Conservation (phyloP, 1,140 invertebrate genomes). For the Dermatophagoides farinae region DNA sequence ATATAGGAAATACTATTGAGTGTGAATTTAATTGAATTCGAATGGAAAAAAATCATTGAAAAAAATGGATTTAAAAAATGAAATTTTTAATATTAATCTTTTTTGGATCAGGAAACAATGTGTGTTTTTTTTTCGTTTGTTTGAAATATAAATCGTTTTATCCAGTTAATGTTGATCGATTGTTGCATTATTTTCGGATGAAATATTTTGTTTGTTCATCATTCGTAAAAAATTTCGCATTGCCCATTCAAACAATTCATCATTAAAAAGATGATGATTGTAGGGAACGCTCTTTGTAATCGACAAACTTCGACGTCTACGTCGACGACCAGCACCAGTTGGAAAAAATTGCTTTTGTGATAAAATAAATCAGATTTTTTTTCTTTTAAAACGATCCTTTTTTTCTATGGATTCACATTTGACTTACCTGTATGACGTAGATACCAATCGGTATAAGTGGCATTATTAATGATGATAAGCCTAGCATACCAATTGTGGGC, state of each 20-base stretch:
- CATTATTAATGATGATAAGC: constrained; percentile 13
- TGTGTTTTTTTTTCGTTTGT: background rate
- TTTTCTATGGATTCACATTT: background rate
- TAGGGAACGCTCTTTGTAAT: too few relatives aligned
- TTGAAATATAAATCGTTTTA: background rate
- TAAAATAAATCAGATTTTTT: background rate
- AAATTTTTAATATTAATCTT: too few relatives aligned
- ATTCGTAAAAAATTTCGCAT: background rate
- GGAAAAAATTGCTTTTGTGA: constrained; percentile 6
- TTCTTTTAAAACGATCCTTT: background rate
- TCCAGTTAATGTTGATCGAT: background rate
- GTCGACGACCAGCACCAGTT: background rate
- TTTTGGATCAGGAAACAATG: too few relatives aligned
- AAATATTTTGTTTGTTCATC: background rate
- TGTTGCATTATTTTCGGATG: too few relatives aligned
- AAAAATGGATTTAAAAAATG: too few relatives aligned
- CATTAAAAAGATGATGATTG: too few relatives aligned
- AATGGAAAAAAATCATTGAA: too few relatives aligned
- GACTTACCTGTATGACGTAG: constrained; percentile 12
- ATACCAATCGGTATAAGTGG: constrained; percentile 14
- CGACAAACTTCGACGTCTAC: background rate
- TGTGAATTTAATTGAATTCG: too few relatives aligned
- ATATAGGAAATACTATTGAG: too few relatives aligned
- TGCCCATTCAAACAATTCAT: too few relatives aligned
- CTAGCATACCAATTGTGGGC: constrained; percentile 9